Conservation (phyloP, 2,888 invertebrate species). For the Blastobasis lacticolella region DNA sequence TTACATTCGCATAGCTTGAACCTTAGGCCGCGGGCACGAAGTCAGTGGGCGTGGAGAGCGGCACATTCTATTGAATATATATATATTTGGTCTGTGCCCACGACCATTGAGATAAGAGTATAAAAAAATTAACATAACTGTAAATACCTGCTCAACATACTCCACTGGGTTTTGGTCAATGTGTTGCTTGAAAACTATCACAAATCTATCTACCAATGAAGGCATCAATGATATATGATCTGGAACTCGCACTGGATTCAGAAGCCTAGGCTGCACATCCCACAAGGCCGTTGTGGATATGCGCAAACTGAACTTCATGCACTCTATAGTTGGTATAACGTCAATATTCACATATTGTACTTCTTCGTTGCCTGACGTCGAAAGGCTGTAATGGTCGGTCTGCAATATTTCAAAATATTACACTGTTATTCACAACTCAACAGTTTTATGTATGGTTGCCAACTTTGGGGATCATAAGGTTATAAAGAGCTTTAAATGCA, state of each 20-base stretch:
- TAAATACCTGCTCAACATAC: conserved; percentile 64
- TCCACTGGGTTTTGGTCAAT: conserved; percentile 80
- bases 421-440: neutral
- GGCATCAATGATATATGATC: conserved; percentile 72
- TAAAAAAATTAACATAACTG: no score
- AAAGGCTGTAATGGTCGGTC: conserved; percentile 82
- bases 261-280: conserved; percentile 74
- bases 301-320: conserved; percentile 79
- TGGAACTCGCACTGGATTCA: conserved; percentile 43
- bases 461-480: no score
- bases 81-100: no score
- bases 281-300: conserved; percentile 85
- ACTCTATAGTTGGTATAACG: conserved; percentile 77
- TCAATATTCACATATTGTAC: conserved; percentile 87
- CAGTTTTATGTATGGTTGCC: neutral
- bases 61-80: no score
- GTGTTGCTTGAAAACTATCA: conserved; percentile 86
- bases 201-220: conserved; percentile 86
- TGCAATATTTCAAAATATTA: conserved; percentile 22
- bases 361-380: conserved; percentile 79
- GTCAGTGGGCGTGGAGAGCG: no score
- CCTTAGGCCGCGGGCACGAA: no score
- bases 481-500: no score
- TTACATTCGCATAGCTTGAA: no score
- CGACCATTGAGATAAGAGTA: no score